Base-by-base conservation (phyloP, 2,113 vertebrate species). In the Cnemophilus loriae region DNA sequence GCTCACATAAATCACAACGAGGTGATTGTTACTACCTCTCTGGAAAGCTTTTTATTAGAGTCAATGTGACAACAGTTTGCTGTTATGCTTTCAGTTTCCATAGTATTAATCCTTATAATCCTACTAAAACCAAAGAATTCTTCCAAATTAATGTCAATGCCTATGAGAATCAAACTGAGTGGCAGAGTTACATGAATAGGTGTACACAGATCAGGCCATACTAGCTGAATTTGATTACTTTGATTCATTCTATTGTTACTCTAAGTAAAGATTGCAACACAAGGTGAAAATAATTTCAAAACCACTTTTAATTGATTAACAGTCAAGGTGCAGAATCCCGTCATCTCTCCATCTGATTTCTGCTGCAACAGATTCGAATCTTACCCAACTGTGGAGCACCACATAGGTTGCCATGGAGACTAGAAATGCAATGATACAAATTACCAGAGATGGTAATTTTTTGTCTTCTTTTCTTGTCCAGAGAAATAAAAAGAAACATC, bases 381-480 rank as follows among this genome's bases (percentile, higher is more conserved):
- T 83, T 88, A 88, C 16, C 60, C n/a, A 22, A 46, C 61, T 63
- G 70, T 76, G 71, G 42, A 95, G 56, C 42, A 90, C 55, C 50
- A 91, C 68, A n/a, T 14, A 69, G 55, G 91, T 96, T 96, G 92
- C 95, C 89, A 90, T 90, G 95, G 94, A 96, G 82, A 96, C 91
- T 70, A 93, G 71, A 85, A 96, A 96, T 85, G 27, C 81, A 89
- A 83, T 80, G 42, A 53, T 74, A 94, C 87, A 90, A 91, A 87
- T 91, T 91, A 90, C 39, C 57, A 95, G 59, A 93, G 23, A 80
- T 37, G 27, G 67, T 55, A 77, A 50, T 35, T 93, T 95, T 93
- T 94, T 82, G 16, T 73, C 33, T 73, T 68, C 28, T 76, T 53
- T 95, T 65, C 18, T 84, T 77, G 71, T 85, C 42, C 13, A 9